These are phyloP conservation scores for Phycodurus eques DNA, from an alignment of 2,113 vertebrate genomes.

Conservation along the genomic window DNA sequence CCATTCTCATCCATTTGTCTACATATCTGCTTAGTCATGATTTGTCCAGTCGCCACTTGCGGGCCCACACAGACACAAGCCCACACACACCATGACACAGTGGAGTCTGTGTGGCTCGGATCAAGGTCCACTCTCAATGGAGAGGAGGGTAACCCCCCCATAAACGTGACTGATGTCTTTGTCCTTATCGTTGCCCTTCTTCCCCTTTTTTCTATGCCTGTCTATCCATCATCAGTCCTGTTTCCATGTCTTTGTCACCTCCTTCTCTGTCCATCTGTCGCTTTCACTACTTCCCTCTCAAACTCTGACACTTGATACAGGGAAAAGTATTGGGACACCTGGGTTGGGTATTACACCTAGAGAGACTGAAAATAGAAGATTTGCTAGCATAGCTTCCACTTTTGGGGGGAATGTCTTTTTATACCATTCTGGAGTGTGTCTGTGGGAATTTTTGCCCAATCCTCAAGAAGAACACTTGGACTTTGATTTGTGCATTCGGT, in stretches of 20 bases:
- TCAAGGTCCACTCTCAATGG: constrained; percentile 60
- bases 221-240: constrained; percentile 41
- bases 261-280: constrained; percentile 48
- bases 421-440: neutral
- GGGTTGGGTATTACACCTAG: neutral
- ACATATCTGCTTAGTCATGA: constrained; percentile 65
- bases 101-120: constrained; percentile 65
- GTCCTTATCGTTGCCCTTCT: constrained; percentile 58
- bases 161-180: constrained; percentile 68
- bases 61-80: constrained; percentile 58
- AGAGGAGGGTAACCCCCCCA: constrained; percentile 38
- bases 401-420: neutral
- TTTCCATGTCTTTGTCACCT: constrained; percentile 34
- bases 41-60: constrained; percentile 50
- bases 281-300: constrained; percentile 20
- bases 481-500: neutral
- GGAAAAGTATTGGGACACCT: constrained; percentile 5
- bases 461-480: neutral
- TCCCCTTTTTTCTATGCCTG: constrained; percentile 40
- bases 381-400: neutral
- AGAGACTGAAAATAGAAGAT: neutral
- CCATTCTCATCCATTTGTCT: constrained; percentile 32
- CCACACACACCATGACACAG: constrained; percentile 71
- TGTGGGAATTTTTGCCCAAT: neutral
- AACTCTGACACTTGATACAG: constrained; percentile 6